Percentiles rank a stretch among this genome's conserved stretches.
Conservation (phyloP, 2,888 invertebrate species). For the Ditula angustiorana region DNA sequence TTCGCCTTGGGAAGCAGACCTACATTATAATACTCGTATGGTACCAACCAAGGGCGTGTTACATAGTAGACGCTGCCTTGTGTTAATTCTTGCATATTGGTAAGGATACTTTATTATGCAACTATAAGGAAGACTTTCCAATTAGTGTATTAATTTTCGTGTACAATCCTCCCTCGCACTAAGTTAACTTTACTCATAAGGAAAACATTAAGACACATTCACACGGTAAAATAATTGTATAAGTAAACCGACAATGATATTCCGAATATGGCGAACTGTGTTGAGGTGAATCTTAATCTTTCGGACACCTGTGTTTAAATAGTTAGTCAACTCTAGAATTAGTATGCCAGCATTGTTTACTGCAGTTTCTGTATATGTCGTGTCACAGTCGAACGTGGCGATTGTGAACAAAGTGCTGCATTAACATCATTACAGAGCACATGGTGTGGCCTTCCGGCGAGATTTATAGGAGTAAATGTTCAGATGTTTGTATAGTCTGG, state of each 20-base stretch:
- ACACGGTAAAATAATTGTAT: slow-evolving; percentile 26
- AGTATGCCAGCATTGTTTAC: slow-evolving; percentile 46
- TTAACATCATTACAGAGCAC: no score
- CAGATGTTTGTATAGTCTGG: no score
- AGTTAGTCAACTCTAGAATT: slow-evolving; percentile 25
- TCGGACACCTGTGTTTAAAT: slow-evolving; percentile 37
- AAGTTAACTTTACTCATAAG: slow-evolving; percentile 11
- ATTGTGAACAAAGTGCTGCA: slow-evolving; percentile 15
- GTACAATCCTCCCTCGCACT: not conserved
- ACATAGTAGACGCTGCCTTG: not conserved
- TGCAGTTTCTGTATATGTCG: slow-evolving; percentile 41
- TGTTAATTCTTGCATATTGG: not conserved
- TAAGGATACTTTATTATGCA: not conserved
- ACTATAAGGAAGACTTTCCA: no score
- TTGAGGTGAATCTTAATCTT: slow-evolving; percentile 55
- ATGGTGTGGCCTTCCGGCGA: no score
- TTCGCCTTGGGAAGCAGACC: not conserved
- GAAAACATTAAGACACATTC: slow-evolving; percentile 23
- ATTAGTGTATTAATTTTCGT: not conserved
- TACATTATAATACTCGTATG: not conserved
- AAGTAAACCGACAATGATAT: slow-evolving; percentile 29
- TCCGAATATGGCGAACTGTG: slow-evolving; percentile 33
- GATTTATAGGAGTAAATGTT: no score
- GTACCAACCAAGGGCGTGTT: not conserved
- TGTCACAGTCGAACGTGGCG: slow-evolving; percentile 22